A percentile compares a stretch with the other conserved stretches of the same genome.
Conservation (phyloP, 2,797 vertebrate genomes). For the Gadopsis marmoratus region DNA sequence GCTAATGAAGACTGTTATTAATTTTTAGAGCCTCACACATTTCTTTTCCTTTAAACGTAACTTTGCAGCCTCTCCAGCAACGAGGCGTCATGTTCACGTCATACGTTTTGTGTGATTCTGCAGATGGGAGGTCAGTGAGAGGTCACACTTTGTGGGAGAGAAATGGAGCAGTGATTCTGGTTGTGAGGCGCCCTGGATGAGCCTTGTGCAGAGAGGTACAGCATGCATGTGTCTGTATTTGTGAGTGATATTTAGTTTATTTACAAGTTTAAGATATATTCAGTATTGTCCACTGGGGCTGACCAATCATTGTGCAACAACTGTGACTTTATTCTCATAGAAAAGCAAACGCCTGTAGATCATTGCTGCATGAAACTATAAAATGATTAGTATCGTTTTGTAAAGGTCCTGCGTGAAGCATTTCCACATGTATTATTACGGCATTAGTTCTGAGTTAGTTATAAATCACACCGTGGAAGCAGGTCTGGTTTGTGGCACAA, state of each 20-base stretch:
- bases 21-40: background rate
- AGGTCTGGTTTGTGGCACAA: too few species aligned
- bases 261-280: background rate
- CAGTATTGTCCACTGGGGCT: background rate
- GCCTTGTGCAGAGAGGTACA: slow-evolving; percentile 91
- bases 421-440: background rate
- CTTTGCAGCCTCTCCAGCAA: background rate
- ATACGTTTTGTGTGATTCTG: background rate
- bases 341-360: too few species aligned
- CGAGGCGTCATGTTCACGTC: background rate
- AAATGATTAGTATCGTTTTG: background rate
- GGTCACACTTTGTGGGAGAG: slow-evolving; percentile 86
- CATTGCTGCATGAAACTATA: background rate
- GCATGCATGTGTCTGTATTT: background rate
- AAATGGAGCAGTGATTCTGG: slow-evolving; percentile 88
- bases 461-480: background rate
- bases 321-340: too few species aligned
- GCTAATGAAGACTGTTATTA: background rate
- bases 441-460: background rate
- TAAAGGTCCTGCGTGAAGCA: background rate
- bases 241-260: background rate
- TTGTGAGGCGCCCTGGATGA: slow-evolving; percentile 90
- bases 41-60: background rate
- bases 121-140: slow-evolving; percentile 80
- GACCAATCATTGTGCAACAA: background rate